phyloP scores from a whole-genome alignment of 2,797 vertebrate genomes.

The Hippocampus kuda region DNA sequence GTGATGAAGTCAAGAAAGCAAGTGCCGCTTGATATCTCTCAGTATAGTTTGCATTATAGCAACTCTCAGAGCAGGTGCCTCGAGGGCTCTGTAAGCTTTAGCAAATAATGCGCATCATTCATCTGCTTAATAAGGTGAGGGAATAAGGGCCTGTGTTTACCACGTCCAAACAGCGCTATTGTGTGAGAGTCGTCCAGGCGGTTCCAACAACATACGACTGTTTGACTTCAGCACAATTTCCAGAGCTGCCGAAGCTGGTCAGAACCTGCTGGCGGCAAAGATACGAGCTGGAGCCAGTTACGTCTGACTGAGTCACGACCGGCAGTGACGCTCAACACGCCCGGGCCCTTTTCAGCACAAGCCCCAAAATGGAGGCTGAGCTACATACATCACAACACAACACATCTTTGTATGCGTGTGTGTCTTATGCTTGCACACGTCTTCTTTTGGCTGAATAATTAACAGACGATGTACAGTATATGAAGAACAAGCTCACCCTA shows the following conservation, averaged over 20 bases:
- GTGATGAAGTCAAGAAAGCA: neutral
- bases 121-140: slow-evolving; percentile 27
- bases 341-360: slow-evolving; percentile 44
- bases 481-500: too few species aligned
- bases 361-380: slow-evolving; percentile 51
- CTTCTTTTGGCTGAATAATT: too few species aligned
- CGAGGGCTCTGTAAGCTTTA: slow-evolving; percentile 36
- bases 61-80: slow-evolving; percentile 20
- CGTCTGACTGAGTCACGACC: slow-evolving; percentile 56
- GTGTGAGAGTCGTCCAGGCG: neutral
- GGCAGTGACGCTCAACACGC: slow-evolving; percentile 45
- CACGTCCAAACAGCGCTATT: neutral
- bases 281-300: slow-evolving; percentile 45
- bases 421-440: too few species aligned
- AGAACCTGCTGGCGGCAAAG: slow-evolving; percentile 42
- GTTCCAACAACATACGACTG: neutral
- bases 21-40: neutral
- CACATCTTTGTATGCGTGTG: too few species aligned
- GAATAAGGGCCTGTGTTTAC: slow-evolving; percentile 14
- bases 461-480: too few species aligned
- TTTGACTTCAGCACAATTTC: slow-evolving; percentile 3
- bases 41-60: neutral
- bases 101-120: slow-evolving; percentile 40
- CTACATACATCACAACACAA: slow-evolving; percentile 19
- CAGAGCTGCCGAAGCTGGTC: slow-evolving; percentile 27